Evolutionary conservation across 2,888 invertebrate species (phyloP).

Genomic region (Poecilobothrus nobilitatus): DNA sequence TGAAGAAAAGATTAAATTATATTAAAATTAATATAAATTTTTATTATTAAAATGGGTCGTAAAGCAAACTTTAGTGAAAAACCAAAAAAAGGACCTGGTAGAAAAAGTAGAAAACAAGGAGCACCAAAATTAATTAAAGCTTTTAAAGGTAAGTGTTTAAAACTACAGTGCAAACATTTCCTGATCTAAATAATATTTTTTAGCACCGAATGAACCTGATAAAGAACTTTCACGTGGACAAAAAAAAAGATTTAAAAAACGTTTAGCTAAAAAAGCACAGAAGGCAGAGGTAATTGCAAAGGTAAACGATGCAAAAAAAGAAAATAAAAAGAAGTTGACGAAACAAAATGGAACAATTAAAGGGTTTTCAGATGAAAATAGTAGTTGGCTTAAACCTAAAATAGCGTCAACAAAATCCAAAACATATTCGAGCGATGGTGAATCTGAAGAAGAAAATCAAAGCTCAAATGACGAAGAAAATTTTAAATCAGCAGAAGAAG

Average conservation of each 20-base stretch:
- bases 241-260: slow-evolving; percentile 56
- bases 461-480: slow-evolving; percentile 34
- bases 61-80: slow-evolving; percentile 73
- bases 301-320: slow-evolving; percentile 32
- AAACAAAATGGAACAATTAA: slow-evolving; percentile 24
- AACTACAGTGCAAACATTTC: background rate
- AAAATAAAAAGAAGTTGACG: slow-evolving; percentile 31
- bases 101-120: slow-evolving; percentile 78
- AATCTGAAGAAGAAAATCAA: slow-evolving; percentile 28
- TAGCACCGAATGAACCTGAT: slow-evolving; percentile 39
- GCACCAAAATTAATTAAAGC: slow-evolving; percentile 53
- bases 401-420: background rate
- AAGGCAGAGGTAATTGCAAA: slow-evolving; percentile 30
- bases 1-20: background rate
- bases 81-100: slow-evolving; percentile 73
- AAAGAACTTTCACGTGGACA: slow-evolving; percentile 61
- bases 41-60: slow-evolving; percentile 60
- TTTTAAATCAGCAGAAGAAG: slow-evolving; percentile 21
- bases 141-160: slow-evolving; percentile 33
- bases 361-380: slow-evolving; percentile 65
- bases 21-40: background rate
- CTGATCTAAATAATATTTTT: background rate
- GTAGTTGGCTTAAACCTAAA: slow-evolving; percentile 60
- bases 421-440: slow-evolving; percentile 29
- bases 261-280: slow-evolving; percentile 48